Evolutionary conservation across 2,888 invertebrate species (phyloP), one percentile per base, ranked within the genome.

Genomic region (Marronus borbonicus): DNA sequence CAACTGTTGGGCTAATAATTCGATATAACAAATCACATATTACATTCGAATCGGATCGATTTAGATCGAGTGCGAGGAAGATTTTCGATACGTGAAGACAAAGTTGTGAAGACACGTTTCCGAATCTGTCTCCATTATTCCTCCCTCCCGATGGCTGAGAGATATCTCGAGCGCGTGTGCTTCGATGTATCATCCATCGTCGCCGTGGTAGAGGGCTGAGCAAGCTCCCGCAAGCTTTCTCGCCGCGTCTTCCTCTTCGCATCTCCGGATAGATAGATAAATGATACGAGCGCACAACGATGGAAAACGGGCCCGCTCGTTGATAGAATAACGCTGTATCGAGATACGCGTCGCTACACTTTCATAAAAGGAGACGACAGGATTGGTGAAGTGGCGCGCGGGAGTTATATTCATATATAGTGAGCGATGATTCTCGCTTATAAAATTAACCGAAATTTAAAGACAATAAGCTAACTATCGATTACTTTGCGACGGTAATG

Each of bases 271-370:
- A 44, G 44, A 44, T 68, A 68, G 68, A 68, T 50, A 50, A 49
- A 68, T 50, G 68, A 50, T 24, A 50, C 50, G 39, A 28, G 12
- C 14, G 8, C 50, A 68, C 14, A n/a, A 14, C 8, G 62, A 28
- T 20, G 14, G 31, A 28, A 28, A 28, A 14, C 62, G 62, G 31
- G 31, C 31, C 62, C 31, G 12, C 8, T 24, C 31, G 12, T 20
- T 62, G 62, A 62, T 62, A 62, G 62, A 31, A 62, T 62, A 62
- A 62, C 62, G 62, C 12, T 62, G 62, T 62, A 62, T 62, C 31
- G 62, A 62, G 62, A 62, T 31, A 62, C 62, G 62, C 62, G 31
- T 62, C 62, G 31, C 28, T 62, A 28, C 62, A 62, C 62, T 31
- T 62, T 12, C 31, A 62, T 62, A 62, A 62, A 31, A 62, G 62